Evolutionary conservation across 2,797 vertebrate genomes (phyloP).

Genomic region (Danio jaintianensis): DNA sequence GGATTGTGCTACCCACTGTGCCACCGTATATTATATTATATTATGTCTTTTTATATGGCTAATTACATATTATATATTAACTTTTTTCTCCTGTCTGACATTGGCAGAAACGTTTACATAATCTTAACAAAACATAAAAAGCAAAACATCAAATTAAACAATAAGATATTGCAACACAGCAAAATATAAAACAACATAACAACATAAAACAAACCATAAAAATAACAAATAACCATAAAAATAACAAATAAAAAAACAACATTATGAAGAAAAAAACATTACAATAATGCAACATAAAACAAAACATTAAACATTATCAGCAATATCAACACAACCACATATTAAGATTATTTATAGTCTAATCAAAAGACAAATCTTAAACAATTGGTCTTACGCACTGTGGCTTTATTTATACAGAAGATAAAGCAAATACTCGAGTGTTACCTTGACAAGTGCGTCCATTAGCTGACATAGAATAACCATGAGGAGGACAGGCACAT

Average conservation of each 20-base stretch:
- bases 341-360: too few relatives aligned
- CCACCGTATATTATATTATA: too few relatives aligned
- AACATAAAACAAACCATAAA: not conserved
- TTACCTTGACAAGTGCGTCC: constrained; percentile 91
- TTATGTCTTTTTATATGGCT: too few relatives aligned
- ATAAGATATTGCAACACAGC: not conserved
- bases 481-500: constrained; percentile 89
- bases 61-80: too few relatives aligned
- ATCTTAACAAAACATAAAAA: not conserved
- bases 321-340: too few relatives aligned
- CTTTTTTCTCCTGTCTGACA: too few relatives aligned
- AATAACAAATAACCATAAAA: too few relatives aligned
- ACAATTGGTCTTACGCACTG: not conserved
- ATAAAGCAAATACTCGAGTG: not conserved
- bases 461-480: constrained; percentile 87
- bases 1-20: too few relatives aligned
- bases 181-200: not conserved
- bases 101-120: too few relatives aligned
- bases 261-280: too few relatives aligned
- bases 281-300: not conserved
- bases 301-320: not conserved
- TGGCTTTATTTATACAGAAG: not conserved
- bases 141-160: not conserved
- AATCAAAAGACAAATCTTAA: not conserved
- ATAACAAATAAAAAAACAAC: too few relatives aligned